Conservation (phyloP, 1,140 invertebrate species). For the Drosophila tropicalis region DNA sequence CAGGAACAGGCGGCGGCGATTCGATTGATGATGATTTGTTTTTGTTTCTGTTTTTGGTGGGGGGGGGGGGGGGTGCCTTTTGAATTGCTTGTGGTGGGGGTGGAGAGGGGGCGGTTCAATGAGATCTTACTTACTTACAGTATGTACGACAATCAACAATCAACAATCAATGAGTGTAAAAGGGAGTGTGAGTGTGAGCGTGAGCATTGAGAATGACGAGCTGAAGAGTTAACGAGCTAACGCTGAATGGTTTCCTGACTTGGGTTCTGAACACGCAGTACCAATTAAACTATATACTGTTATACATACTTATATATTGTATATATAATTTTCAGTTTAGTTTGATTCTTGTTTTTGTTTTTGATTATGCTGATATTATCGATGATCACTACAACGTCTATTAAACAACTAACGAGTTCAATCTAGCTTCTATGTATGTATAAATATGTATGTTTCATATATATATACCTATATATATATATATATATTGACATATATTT, state of each 20-base stretch:
- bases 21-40: constrained; percentile 53
- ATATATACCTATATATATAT: constrained; percentile 36
- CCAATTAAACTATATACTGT: constrained; percentile 13
- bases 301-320: not conserved
- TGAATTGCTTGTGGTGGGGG: too few species aligned
- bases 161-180: constrained; percentile 2
- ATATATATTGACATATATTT: constrained; percentile 67
- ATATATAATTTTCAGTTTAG: constrained; percentile 9
- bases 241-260: constrained; percentile 20
- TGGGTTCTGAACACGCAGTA: constrained; percentile 41
- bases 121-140: constrained; percentile 47
- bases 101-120: constrained; percentile 26
- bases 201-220: constrained; percentile 44
- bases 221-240: constrained; percentile 16
- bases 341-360: constrained; percentile 46
- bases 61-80: not conserved
- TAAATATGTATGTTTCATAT: constrained; percentile 20
- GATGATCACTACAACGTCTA: constrained; percentile 68
- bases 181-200: constrained; percentile 52
- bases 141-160: constrained; percentile 60
- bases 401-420: constrained; percentile 77
- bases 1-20: constrained; percentile 51
- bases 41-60: too few species aligned
- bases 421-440: constrained; percentile 59
- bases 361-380: constrained; percentile 74